phyloP scores from a whole-genome alignment of 2,888 invertebrate species.

The Anorthoa munda region DNA sequence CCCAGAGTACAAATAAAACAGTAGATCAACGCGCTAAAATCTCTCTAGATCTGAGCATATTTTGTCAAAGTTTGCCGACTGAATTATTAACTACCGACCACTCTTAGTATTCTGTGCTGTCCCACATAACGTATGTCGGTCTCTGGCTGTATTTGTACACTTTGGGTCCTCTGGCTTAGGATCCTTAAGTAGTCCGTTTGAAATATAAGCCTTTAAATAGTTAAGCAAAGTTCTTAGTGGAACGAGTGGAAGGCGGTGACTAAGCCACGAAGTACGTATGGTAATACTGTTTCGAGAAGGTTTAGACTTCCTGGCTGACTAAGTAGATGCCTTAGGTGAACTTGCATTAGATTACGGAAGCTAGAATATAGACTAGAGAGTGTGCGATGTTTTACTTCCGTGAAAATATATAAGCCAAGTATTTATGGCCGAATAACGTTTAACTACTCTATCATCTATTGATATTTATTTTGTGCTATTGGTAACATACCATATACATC shows the following conservation, averaged over 20 bases:
- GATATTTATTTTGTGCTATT: no score
- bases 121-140: conserved; percentile 56
- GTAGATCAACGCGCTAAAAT: conserved; percentile 29
- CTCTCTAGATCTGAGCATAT: conserved; percentile 44
- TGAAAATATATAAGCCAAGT: not conserved
- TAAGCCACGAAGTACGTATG: conserved; percentile 34
- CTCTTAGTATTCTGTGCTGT: conserved; percentile 49
- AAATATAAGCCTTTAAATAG: conserved; percentile 54
- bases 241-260: conserved; percentile 16
- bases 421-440: not conserved
- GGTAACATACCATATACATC: not conserved
- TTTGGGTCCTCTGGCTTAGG: conserved; percentile 35
- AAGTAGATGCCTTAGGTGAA: conserved; percentile 1
- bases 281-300: conserved; percentile 23
- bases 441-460: no score
- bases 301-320: conserved; percentile 25
- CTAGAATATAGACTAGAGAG: not conserved
- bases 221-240: conserved; percentile 50
- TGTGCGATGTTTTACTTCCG: not conserved
- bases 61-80: conserved; percentile 50
- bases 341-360: conserved; percentile 21
- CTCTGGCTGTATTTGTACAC: conserved; percentile 41
- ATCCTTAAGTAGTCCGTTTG: conserved; percentile 59
- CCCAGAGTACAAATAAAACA: conserved; percentile 33
- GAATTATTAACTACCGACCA: conserved; percentile 56